These are phyloP conservation scores for Thripadectes ignobilis DNA, from an alignment of 2,797 vertebrate species.

Conservation along the genomic window DNA sequence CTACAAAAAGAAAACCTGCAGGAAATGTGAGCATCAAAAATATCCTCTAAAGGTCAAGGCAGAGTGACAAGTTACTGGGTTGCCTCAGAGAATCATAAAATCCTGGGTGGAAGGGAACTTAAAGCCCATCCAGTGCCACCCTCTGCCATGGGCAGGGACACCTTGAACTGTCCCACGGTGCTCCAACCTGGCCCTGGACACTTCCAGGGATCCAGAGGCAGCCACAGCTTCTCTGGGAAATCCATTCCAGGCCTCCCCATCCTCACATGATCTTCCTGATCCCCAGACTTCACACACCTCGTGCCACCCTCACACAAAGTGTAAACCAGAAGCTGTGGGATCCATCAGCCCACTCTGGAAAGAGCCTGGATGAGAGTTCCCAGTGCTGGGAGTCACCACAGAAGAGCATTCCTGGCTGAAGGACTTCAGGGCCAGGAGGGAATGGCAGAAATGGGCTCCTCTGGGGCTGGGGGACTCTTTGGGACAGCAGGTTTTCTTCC, in stretches of 20 bases:
- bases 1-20: neutral
- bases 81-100: neutral
- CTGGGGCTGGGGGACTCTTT: neutral
- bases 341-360: neutral
- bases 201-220: neutral
- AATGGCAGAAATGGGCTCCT: neutral
- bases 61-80: neutral
- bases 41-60: neutral
- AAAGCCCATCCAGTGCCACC: neutral
- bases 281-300: neutral
- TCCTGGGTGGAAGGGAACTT: neutral
- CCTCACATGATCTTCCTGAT: neutral
- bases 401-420: neutral
- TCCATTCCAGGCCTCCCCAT: neutral
- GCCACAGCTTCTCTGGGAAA: neutral
- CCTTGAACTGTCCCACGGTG: rapidly evolving
- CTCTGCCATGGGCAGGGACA: neutral
- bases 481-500: neutral
- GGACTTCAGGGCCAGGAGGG: neutral
- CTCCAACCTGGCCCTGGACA: neutral
- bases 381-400: neutral
- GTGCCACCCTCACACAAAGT: rapidly evolving
- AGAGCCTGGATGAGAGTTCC: neutral
- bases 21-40: neutral
- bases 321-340: neutral